Evolutionary conservation across 53 echinoderm and acorn worm species (phyloP), one percentile per base, ranked within the genome.

Genomic region (Mesocentrotus franciscanus): DNA sequence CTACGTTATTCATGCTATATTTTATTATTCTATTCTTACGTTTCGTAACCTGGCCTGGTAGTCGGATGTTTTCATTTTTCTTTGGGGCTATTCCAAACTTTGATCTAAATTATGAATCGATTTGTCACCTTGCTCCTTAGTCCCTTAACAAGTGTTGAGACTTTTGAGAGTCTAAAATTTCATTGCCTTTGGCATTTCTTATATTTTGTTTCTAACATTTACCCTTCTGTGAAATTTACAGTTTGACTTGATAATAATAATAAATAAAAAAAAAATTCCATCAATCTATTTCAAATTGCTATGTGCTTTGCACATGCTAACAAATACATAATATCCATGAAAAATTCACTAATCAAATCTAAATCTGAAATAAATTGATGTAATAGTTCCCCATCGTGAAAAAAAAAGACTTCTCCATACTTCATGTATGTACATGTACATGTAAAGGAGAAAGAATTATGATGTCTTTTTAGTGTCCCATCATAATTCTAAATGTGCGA

Each of bases 111-210:
- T 81, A 81, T 81, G 36, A 39, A 81, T 20, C 18, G 36, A 17
- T 18, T 39, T 81, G 36, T 81, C 81, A 81, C 81, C 81, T 81
- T 81, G 81, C 20, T 74, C 10, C 81, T 81, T 81, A 42, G 8
- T 74, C 10, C 81, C 20, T 81, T 81, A 0, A 36, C 20, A 17
- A 36, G 22, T 81, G 36, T 7, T 39, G 4, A 81, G 20, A 36
- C n/a, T 76, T 33, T 13, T 76, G 15, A 76, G 36, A 36, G 20
- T 18, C 16, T 16, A 64, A 64, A 64, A 64, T 16, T 42, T 8
- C 42, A 81, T 42, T 42, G 76, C 33, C 30, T 76, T 12, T 76
- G 76, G 76, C 76, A 30, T 27, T 32, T 29, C 32, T 30, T 12
- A 75, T 8, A 29, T 29, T 12, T 75, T n/a, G 12, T 10, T n/a